phyloP scores from a whole-genome alignment of 1,140 invertebrate genomes.

The Diorhabda elongata region DNA sequence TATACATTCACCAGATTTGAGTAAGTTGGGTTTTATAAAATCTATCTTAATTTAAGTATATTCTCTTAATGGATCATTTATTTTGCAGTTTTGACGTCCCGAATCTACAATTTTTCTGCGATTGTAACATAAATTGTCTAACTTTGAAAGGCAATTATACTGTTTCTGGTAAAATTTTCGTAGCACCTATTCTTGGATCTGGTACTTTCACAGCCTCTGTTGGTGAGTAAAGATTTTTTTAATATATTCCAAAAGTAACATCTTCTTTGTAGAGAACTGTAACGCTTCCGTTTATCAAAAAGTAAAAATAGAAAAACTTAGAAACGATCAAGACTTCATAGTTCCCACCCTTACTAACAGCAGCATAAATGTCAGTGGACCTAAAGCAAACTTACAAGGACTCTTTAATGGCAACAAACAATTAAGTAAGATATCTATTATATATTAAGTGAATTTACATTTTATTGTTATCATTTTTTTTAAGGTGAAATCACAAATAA shows the following conservation, averaged over 20 bases:
- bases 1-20: slow-evolving; percentile 36
- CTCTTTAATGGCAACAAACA: slow-evolving; percentile 32
- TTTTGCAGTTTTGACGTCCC: slow-evolving; percentile 28
- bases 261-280: slow-evolving; percentile 20
- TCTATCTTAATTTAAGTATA: not conserved
- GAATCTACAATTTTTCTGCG: slow-evolving; percentile 29
- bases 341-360: slow-evolving; percentile 29
- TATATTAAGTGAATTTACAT: not conserved
- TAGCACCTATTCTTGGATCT: slow-evolving; percentile 35
- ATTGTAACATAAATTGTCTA: slow-evolving; percentile 21
- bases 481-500: slow-evolving; percentile 34
- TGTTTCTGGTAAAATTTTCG: slow-evolving; percentile 31
- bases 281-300: slow-evolving; percentile 29
- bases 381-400: slow-evolving; percentile 29
- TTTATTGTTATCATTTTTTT: slow-evolving; percentile 8
- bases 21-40: slow-evolving; percentile 22
- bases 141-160: slow-evolving; percentile 30
- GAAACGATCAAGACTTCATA: slow-evolving; percentile 23
- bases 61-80: not conserved
- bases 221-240: slow-evolving; percentile 15
- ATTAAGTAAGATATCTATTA: slow-evolving; percentile 27
- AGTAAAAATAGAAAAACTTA: slow-evolving; percentile 16
- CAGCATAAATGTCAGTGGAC: slow-evolving; percentile 27
- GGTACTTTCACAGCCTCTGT: slow-evolving; percentile 32
- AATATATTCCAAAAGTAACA: not conserved